Percentiles rank a stretch among this genome's conserved stretches.
These are phyloP conservation scores for Brenthis hecate DNA, from an alignment of 2,888 invertebrate genomes.

Conservation along the genomic window DNA sequence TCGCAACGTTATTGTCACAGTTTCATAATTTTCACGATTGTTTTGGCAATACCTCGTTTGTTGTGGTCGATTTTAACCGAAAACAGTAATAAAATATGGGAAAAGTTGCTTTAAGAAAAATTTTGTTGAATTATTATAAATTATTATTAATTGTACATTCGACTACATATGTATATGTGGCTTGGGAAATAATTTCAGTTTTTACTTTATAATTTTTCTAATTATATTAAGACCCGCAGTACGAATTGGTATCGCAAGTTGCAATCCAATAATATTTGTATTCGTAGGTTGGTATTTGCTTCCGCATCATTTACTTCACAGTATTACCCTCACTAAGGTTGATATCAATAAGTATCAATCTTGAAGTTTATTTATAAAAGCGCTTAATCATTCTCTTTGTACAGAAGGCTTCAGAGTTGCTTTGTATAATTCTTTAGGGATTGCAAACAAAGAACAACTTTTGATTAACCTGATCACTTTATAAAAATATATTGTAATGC, in stretches of 20 bases:
- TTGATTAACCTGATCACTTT: background rate
- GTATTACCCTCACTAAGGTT: conserved; percentile 20
- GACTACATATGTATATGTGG: no score
- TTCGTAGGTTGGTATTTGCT: conserved; percentile 4
- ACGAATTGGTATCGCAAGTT: background rate
- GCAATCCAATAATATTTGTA: background rate
- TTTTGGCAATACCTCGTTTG: background rate
- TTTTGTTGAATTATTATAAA: no score
- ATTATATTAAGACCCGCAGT: background rate
- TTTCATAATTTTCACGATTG: conserved; percentile 6
- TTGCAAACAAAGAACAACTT: conserved; percentile 9
- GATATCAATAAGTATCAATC: conserved; percentile 13
- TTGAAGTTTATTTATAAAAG: conserved; percentile 27
- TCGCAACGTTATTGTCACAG: conserved; percentile 10
- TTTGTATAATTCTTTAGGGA: background rate
- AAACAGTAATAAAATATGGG: no score
- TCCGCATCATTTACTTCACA: conserved; percentile 14
- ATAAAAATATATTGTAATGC: background rate
- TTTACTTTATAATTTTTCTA: no score
- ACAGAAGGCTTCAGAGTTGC: conserved; percentile 8
- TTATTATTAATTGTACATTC: no score
- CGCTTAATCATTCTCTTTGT: conserved; percentile 8
- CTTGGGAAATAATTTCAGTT: no score
- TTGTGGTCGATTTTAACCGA: no score
- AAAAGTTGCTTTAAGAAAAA: no score